These are phyloP conservation scores for Numenius phaeopus DNA, from an alignment of 2,797 vertebrate genomes.

Conservation along the genomic window DNA sequence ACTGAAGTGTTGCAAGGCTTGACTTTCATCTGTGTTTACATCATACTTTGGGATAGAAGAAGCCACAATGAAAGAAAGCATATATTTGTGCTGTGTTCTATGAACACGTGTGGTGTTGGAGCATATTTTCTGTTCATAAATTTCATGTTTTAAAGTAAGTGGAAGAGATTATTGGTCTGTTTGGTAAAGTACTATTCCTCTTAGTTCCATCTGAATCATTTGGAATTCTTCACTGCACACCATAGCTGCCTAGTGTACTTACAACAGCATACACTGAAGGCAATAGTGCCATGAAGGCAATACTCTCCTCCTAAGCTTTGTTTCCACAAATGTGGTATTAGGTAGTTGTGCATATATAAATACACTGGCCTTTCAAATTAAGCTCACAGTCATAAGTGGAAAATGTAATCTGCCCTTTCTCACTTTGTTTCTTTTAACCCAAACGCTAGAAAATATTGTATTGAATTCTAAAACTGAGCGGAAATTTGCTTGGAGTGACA, in stretches of 20 bases:
- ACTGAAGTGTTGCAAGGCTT: background rate
- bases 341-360: background rate
- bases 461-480: background rate
- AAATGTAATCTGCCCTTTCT: background rate
- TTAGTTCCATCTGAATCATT: background rate
- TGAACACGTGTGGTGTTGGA: background rate
- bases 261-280: background rate
- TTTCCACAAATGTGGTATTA: background rate
- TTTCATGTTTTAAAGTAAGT: background rate
- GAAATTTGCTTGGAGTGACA: background rate
- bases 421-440: background rate
- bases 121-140: background rate
- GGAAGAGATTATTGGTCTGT: background rate
- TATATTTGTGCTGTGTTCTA: background rate
- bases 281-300: background rate
- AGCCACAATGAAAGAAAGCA: background rate
- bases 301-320: background rate
- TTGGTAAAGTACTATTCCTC: background rate
- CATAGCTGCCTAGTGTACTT: background rate
- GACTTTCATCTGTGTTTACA: background rate
- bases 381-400: background rate
- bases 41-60: background rate
- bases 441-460: background rate
- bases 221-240: background rate
- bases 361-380: background rate